Conservation (phyloP, 2,888 invertebrate genomes). For the Campaea margaritaria region DNA sequence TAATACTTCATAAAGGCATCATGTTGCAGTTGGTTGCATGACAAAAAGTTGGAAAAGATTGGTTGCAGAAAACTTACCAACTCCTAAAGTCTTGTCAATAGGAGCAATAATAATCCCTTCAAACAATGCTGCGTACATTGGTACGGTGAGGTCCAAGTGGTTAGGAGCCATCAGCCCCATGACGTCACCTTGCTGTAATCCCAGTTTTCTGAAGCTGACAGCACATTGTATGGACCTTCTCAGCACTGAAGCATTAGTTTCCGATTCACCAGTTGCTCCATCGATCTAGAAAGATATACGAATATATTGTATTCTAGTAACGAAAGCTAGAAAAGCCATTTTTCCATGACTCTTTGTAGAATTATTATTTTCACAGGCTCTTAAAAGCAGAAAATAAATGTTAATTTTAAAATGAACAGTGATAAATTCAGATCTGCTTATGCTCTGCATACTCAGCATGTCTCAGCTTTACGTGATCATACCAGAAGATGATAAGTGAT, state of each 20-base stretch:
- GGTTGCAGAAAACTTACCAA: slow-evolving; percentile 59
- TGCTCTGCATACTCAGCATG: no score
- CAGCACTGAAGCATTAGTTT: slow-evolving; percentile 64
- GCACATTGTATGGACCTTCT: slow-evolving; percentile 66
- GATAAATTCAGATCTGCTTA: no score
- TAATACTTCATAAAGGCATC: no score
- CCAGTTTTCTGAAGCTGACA: slow-evolving; percentile 59
- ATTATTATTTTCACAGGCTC: no score
- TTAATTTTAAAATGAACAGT: no score
- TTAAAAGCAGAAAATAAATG: no score
- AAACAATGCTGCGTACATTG: slow-evolving; percentile 74
- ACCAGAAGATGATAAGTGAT: no score
- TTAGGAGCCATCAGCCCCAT: slow-evolving; percentile 76
- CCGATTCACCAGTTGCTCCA: slow-evolving; percentile 59
- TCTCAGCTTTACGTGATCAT: no score
- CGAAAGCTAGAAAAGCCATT: not conserved
- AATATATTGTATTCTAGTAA: not conserved
- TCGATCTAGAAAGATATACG: slow-evolving; percentile 49
- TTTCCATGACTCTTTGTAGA: no score
- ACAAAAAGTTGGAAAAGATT: no score
- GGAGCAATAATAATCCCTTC: slow-evolving; percentile 67
- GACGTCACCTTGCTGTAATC: slow-evolving; percentile 69
- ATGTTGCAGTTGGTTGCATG: no score
- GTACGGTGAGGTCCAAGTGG: slow-evolving; percentile 70
- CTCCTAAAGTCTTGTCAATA: slow-evolving; percentile 55